These are phyloP conservation scores for Drosophila takahashii DNA, from an alignment of 1,140 invertebrate species.

Conservation along the genomic window DNA sequence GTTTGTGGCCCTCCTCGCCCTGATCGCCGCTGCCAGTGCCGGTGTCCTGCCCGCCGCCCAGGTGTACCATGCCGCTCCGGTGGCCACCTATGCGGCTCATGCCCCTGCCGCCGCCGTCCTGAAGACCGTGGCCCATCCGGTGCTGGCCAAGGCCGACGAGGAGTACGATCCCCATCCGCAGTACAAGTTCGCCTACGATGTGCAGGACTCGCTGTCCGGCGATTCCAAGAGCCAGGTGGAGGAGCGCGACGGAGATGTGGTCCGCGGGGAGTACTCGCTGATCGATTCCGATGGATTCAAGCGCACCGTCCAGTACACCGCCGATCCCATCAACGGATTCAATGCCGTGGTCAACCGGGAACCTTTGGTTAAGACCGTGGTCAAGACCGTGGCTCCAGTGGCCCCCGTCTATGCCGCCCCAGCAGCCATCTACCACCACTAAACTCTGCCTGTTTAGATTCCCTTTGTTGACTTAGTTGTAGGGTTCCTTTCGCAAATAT, in stretches of 20 bases:
- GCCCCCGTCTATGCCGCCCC: constrained; percentile 8
- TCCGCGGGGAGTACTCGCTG: constrained; percentile 76
- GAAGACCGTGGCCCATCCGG: constrained; percentile 44
- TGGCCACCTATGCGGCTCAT: constrained; percentile 26
- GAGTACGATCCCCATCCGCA: constrained; percentile 84
- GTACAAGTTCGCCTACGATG: constrained; percentile 85
- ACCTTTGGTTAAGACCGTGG: constrained; percentile 67
- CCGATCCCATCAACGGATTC: constrained; percentile 79
- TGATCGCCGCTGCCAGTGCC: constrained; percentile 44
- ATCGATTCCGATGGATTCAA: constrained; percentile 74
- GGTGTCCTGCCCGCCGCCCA: constrained; percentile 47
- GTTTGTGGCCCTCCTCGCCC: constrained; percentile 55
- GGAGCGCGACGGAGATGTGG: constrained; percentile 86
- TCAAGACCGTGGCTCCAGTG: constrained; percentile 46
- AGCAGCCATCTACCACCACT: constrained; percentile 46
- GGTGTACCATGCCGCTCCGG: constrained; percentile 52
- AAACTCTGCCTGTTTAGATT: not conserved
- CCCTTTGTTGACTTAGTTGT: constrained; percentile 34
- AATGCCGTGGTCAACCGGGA: constrained; percentile 80
- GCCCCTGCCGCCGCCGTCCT: constrained; percentile 5
- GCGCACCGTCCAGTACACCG: constrained; percentile 80
- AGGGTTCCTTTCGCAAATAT: constrained; percentile 3
- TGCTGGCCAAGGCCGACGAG: constrained; percentile 50
- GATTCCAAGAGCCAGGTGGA: constrained; percentile 87
- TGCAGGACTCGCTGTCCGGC: constrained; percentile 86